Percentiles rank a stretch among this genome's conserved stretches.
Evolutionary conservation across 2,797 vertebrate species (phyloP).

Genomic region (Hypotaenidia philippensis): DNA sequence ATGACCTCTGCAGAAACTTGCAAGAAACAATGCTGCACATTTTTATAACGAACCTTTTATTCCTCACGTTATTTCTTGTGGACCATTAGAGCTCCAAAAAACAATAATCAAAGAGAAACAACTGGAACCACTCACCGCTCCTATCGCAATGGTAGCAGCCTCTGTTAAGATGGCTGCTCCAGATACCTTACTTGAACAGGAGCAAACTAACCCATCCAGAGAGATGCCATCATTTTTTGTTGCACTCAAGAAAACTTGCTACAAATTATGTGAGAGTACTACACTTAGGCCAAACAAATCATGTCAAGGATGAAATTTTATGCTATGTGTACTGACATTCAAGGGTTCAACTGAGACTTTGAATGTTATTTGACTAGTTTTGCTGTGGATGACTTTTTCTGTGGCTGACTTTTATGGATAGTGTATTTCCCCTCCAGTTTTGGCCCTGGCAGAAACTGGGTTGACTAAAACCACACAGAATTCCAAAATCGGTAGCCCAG

Average conservation of each 20-base stretch:
- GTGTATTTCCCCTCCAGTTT: slow-evolving; percentile 68
- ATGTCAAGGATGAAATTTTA: background rate
- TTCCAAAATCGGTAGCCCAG: slow-evolving; percentile 72
- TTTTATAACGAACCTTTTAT: background rate
- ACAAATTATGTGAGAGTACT: background rate
- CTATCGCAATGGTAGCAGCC: background rate
- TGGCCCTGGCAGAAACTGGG: slow-evolving; percentile 67
- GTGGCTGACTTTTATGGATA: slow-evolving; percentile 77
- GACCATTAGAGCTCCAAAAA: background rate
- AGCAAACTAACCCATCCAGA: background rate
- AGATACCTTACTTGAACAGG: background rate
- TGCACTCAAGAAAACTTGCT: background rate
- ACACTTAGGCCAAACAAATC: background rate
- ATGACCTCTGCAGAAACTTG: background rate
- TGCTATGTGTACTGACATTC: slow-evolving; percentile 28
- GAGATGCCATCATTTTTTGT: background rate
- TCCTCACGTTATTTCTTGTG: background rate
- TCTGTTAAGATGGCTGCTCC: background rate
- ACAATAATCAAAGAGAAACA: background rate
- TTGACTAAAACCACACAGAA: slow-evolving; percentile 75
- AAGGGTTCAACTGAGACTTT: slow-evolving; percentile 56
- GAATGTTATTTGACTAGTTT: slow-evolving; percentile 71
- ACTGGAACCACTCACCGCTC: background rate
- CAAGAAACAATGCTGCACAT: background rate
- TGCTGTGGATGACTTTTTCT: slow-evolving; percentile 71